Conservation (phyloP, 2,888 invertebrate species). For the Calameuta filiformis region DNA sequence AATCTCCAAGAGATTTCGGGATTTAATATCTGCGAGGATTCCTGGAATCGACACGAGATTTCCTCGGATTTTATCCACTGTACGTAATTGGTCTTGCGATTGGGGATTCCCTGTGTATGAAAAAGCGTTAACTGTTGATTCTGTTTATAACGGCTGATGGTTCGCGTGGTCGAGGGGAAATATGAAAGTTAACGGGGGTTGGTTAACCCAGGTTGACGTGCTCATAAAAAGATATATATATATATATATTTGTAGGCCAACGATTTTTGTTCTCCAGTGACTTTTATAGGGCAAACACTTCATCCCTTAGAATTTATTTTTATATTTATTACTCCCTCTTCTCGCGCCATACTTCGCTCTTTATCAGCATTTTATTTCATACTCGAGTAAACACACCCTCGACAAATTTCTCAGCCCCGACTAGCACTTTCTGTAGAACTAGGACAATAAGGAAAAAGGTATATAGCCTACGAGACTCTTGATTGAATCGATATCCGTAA, state of each 20-base stretch:
- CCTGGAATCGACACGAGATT: neutral
- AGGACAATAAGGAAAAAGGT: neutral
- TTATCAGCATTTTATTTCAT: conserved; percentile 7
- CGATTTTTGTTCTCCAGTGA: neutral
- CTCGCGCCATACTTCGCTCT: conserved; percentile 11
- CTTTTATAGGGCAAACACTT: conserved; percentile 1
- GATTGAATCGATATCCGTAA: conserved; percentile 37
- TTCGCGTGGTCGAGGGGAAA: neutral
- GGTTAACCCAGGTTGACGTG: neutral
- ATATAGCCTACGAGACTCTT: conserved; percentile 18
- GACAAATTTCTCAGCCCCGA: too few relatives aligned
- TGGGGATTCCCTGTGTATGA: neutral
- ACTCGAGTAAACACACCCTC: too few relatives aligned
- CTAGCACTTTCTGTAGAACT: too few relatives aligned
- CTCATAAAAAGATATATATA: too few relatives aligned
- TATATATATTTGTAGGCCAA: neutral
- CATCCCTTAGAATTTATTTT: conserved; percentile 23
- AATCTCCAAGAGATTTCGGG: neutral
- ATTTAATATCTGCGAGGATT: neutral
- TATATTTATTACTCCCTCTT: conserved; percentile 36
- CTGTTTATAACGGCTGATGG: too few relatives aligned
- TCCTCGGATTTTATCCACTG: neutral
- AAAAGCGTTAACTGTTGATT: too few relatives aligned
- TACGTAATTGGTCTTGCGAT: neutral
- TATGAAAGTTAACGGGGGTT: neutral